These are phyloP conservation scores for Sarcophaga peregrina DNA, from an alignment of 1,140 invertebrate species.

Conservation along the genomic window DNA sequence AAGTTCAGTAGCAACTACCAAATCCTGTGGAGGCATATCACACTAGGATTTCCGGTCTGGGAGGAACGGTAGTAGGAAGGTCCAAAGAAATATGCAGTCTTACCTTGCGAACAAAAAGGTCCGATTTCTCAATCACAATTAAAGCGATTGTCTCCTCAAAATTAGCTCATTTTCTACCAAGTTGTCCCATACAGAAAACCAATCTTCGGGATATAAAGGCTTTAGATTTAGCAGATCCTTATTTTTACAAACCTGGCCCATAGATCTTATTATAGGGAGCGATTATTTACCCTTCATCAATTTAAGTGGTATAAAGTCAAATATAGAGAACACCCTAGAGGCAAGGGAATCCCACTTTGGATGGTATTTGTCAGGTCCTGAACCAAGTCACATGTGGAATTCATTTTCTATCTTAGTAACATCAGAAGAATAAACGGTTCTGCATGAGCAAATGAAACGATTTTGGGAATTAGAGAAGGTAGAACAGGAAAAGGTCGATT, in stretches of 20 bases:
- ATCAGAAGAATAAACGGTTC: neutral
- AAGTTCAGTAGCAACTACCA: neutral
- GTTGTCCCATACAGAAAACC: neutral
- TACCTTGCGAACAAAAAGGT: neutral
- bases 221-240: slow-evolving; percentile 17
- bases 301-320: neutral
- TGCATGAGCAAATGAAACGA: neutral
- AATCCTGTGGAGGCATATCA: neutral
- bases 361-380: neutral
- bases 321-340: neutral
- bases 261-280: slow-evolving; percentile 27
- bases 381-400: neutral
- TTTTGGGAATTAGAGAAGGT: slow-evolving; percentile 32
- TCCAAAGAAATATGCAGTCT: neutral
- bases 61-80: slow-evolving; percentile 13
- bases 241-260: slow-evolving; percentile 4
- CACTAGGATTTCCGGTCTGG: neutral
- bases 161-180: neutral
- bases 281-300: neutral
- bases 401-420: neutral
- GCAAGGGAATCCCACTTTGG: neutral
- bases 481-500: neutral
- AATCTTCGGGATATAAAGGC: neutral
- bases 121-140: neutral
- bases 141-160: neutral